Percentiles rank a stretch among this genome's conserved stretches.
Evolutionary conservation across 1,140 invertebrate genomes (phyloP).

Genomic region (Drosophila sechellia): DNA sequence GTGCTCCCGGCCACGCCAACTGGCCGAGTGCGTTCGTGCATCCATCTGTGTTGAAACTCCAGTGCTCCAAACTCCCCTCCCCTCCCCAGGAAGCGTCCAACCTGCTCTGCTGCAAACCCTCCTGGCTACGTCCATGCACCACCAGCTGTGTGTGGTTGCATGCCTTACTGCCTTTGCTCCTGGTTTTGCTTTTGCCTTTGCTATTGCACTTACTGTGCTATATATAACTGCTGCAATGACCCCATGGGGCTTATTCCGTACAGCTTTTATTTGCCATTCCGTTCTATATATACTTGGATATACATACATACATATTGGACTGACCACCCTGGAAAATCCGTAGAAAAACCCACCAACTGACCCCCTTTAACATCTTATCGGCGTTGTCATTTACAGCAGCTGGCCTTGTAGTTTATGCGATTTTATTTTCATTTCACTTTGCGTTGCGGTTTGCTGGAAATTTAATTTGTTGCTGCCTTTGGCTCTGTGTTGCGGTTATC

Average conservation of each 20-base stretch:
- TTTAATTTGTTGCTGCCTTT: constrained; percentile 60
- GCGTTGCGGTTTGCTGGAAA: constrained; percentile 65
- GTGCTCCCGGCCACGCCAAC: constrained; percentile 23
- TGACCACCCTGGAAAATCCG: not conserved
- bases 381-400: constrained; percentile 65
- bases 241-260: constrained; percentile 45
- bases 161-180: constrained; percentile 44
- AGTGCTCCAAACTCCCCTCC: not conserved
- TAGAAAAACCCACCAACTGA: constrained; percentile 3
- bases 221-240: constrained; percentile 31
- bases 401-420: constrained; percentile 60
- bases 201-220: constrained; percentile 6
- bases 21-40: constrained; percentile 49
- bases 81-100: too few species aligned
- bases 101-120: not conserved
- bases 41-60: constrained; percentile 34
- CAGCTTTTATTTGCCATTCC: constrained; percentile 2
- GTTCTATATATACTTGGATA: not conserved
- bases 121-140: constrained; percentile 5
- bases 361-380: constrained; percentile 51
- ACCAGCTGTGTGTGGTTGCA: constrained; percentile 53
- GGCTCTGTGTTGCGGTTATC: constrained; percentile 32
- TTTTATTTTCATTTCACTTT: constrained; percentile 71
- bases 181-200: constrained; percentile 23
- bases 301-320: too few species aligned